Conservation (phyloP, 2,113 vertebrate genomes). For the Naja naja region DNA sequence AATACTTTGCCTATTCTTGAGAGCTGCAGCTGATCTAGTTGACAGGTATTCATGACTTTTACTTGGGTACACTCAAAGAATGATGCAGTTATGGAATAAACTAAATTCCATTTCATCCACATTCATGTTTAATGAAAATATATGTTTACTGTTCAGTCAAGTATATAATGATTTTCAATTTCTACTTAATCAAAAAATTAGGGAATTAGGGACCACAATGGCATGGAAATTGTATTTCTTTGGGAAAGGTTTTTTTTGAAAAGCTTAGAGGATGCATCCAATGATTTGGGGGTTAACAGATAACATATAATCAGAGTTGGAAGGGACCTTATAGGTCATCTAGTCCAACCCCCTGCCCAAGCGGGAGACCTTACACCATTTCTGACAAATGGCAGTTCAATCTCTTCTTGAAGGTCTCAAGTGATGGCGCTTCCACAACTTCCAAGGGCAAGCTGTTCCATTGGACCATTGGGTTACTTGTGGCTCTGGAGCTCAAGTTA, state of each 20-base stretch:
- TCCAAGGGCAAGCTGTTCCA: too few relatives aligned
- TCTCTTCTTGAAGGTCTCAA: too few relatives aligned
- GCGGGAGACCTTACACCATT: too few relatives aligned
- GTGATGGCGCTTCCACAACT: too few relatives aligned
- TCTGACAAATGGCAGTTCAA: too few relatives aligned
- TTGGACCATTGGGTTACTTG: background rate
- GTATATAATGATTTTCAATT: background rate
- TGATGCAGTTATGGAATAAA: background rate
- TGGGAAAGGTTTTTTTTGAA: background rate
- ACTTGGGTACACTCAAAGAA: background rate
- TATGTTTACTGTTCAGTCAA: background rate
- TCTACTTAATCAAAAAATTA: background rate
- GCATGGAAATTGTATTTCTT: too few relatives aligned
- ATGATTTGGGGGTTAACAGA: background rate
- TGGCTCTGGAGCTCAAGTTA: background rate
- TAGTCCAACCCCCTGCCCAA: too few relatives aligned
- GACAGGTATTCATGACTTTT: background rate
- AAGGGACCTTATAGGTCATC: too few relatives aligned
- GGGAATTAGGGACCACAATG: too few relatives aligned
- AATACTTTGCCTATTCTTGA: background rate
- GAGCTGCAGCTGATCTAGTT: background rate
- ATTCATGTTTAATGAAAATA: background rate
- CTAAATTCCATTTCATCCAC: background rate
- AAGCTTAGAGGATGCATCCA: background rate
- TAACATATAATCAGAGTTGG: too few relatives aligned